Conservation (phyloP, 2,113 vertebrate species). For the Chrysemys picta region DNA sequence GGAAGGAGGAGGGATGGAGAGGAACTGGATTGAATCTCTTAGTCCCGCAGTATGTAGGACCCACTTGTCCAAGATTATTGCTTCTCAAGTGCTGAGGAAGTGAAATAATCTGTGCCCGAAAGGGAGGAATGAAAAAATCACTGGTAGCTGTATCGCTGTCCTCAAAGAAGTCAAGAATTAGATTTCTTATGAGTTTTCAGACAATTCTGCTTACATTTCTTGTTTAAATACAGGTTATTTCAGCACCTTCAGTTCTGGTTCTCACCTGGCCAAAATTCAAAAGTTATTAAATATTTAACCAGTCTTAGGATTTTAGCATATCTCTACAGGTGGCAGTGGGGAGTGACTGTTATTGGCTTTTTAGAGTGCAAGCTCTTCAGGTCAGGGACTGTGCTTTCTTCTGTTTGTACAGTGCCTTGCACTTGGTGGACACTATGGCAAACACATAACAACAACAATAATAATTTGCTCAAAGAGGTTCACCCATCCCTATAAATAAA, state of each 20-base stretch:
- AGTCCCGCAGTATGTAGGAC: too few species aligned
- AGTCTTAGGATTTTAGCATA: accelerated
- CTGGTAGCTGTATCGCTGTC: too few species aligned
- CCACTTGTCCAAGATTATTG: too few species aligned
- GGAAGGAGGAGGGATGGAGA: too few species aligned
- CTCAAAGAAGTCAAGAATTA: background rate
- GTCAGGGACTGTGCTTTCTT: background rate
- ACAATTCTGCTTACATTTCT: background rate
- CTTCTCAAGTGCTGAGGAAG: too few species aligned
- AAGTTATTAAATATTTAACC: background rate
- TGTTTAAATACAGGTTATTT: background rate
- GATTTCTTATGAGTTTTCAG: background rate
- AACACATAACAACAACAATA: background rate
- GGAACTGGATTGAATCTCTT: too few species aligned
- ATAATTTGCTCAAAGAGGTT: background rate
- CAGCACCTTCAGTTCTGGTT: background rate
- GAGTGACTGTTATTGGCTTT: background rate
- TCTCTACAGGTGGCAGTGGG: background rate
- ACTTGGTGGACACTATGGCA: accelerated
- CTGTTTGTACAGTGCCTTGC: background rate
- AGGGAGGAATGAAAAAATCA: too few species aligned
- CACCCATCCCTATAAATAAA: background rate
- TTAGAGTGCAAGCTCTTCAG: background rate
- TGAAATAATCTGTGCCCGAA: too few species aligned
- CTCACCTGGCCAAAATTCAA: background rate